Conservation (phyloP, 2,797 vertebrate species). For the Tragelaphus eurycerus region DNA sequence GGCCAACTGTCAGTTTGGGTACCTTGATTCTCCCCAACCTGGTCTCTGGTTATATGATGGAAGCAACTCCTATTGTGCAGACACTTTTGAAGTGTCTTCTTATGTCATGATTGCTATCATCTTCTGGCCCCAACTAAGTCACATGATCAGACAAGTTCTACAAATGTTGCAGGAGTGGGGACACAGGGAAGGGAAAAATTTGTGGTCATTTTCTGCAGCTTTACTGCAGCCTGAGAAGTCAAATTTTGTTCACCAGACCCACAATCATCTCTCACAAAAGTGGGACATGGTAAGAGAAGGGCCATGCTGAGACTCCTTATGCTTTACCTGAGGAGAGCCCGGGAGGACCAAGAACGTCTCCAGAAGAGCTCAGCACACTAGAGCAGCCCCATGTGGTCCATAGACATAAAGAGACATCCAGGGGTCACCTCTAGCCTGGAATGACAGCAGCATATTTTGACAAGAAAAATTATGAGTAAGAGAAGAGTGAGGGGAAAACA, state of each 20-base stretch:
- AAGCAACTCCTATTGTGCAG: neutral
- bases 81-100: neutral
- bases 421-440: neutral
- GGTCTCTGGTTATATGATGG: neutral
- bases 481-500: neutral
- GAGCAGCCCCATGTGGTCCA: neutral
- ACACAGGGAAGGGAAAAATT: neutral
- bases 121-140: neutral
- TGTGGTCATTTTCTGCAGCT: neutral
- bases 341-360: neutral
- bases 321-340: neutral
- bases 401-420: neutral
- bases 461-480: neutral
- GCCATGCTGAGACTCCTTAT: neutral
- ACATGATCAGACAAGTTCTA: neutral
- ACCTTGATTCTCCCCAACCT: neutral
- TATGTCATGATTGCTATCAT: neutral
- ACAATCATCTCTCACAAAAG: neutral
- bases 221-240: neutral
- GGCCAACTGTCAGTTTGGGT: neutral
- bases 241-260: neutral
- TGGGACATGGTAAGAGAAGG: neutral
- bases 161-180: neutral
- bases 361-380: neutral
- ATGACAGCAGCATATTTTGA: neutral